Conservation (phyloP, 2,888 invertebrate species). For the Stenotaenia linearis region DNA sequence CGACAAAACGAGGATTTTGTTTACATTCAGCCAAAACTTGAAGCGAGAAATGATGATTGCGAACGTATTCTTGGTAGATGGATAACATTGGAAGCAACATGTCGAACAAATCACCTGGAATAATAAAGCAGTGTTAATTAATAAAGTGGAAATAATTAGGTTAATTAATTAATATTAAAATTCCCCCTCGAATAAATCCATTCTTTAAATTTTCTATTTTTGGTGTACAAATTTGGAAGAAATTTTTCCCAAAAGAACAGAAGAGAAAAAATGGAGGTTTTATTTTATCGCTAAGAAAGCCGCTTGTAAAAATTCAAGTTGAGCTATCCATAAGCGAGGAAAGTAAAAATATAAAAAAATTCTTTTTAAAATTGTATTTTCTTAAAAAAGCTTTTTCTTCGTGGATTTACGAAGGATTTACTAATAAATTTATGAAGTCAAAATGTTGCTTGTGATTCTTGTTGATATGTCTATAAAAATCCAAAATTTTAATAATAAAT, state of each 20-base stretch:
- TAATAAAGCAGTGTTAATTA: not conserved
- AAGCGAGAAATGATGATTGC: constrained; percentile 88
- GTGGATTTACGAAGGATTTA: too few species aligned
- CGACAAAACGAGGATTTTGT: constrained; percentile 70
- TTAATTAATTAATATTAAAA: not conserved
- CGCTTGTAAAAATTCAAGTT: too few species aligned
- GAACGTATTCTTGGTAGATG: constrained; percentile 90
- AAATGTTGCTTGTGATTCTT: not conserved
- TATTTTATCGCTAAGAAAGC: too few species aligned
- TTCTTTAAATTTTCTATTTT: too few species aligned
- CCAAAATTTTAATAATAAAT: not conserved
- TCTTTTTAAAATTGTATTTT: too few species aligned
- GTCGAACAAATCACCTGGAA: constrained; percentile 81
- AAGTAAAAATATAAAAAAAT: too few species aligned
- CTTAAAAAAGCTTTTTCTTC: too few species aligned
- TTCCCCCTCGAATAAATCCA: not conserved
- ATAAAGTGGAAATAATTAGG: not conserved
- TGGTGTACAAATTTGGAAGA: too few species aligned
- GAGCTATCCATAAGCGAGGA: too few species aligned
- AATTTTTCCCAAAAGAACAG: too few species aligned
- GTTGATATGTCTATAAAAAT: not conserved
- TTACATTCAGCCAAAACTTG: constrained; percentile 90
- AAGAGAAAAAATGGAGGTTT: too few species aligned
- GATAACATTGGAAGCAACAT: constrained; percentile 91
- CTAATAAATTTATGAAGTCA: not conserved